Conservation (phyloP, 2,888 invertebrate species). For the Morinoia aosen region DNA sequence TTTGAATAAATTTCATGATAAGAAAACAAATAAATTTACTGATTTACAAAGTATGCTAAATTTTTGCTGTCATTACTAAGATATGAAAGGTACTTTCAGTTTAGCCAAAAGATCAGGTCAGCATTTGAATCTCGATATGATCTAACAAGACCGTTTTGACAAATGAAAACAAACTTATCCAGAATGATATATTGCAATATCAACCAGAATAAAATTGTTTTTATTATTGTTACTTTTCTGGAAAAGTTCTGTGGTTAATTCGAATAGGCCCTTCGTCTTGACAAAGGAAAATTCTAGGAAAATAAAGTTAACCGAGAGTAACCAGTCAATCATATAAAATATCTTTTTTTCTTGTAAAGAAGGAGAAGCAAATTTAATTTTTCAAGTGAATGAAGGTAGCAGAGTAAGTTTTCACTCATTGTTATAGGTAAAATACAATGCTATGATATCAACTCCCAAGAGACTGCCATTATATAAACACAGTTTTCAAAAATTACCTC, state of each 20-base stretch:
- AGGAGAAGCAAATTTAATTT: too few species aligned
- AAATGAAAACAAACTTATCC: background rate
- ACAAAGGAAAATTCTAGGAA: background rate
- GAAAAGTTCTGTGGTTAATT: background rate
- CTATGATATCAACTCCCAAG: too few species aligned
- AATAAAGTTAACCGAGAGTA: too few species aligned
- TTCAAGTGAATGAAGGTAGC: too few species aligned
- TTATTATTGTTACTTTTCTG: background rate
- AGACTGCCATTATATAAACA: background rate
- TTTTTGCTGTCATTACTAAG: background rate
- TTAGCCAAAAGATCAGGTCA: background rate
- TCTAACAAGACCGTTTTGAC: background rate
- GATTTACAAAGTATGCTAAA: too few species aligned
- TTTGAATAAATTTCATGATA: too few species aligned
- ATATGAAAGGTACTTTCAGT: background rate
- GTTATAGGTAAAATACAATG: too few species aligned
- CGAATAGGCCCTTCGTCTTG: background rate
- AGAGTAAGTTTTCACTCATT: too few species aligned
- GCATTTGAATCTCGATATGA: background rate
- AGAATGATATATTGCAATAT: background rate
- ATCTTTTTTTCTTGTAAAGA: too few species aligned
- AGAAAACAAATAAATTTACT: too few species aligned
- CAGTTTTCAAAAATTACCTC: background rate
- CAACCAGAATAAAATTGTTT: background rate
- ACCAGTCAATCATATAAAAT: too few species aligned